Evolutionary conservation across 37 sponge, comb jelly and placozoan genomes (phyloP), one percentile per base, ranked within the genome.

Genomic region (Geodia barretti): DNA sequence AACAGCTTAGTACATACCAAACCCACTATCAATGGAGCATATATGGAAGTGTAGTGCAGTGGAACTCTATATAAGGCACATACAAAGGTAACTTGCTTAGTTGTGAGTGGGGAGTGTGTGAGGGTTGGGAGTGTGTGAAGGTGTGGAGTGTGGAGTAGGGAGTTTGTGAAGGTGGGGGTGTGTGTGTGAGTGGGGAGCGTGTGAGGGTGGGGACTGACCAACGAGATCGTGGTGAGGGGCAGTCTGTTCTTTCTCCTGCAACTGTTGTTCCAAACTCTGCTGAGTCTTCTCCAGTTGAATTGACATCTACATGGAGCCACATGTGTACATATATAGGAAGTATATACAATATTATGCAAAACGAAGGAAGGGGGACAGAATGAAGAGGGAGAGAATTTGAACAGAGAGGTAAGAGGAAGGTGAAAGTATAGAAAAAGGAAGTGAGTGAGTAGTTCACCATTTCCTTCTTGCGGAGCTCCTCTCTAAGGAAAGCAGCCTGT

Each of bases 271-370:
- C 68, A 90, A 66, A 0, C 81, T 64, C 31, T 33, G 37, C 38
- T 79, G 76, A 17, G 72, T 62, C 65, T 85, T 70, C 30, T 85
- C 85, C 37, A 90, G 43, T 60, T 81, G 42, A 41, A 78, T 33
- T 20, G 86, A 80, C 26, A 80, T 62, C 90, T 90, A 47, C 11
- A 47, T 47, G 14, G 11, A 47, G 54, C 14, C 54, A 47, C 54
- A 47, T 7, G 7, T 7, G 14, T 7, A 47, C 11, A 17, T 17
- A 47, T 47, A 47, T 14, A 47, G 7, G 54, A 17, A 47, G 14
- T 47, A 7, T 47, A 47, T 47, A 47, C 54, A n/a, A n/a, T n/a
- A n/a, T n/a, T n/a, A n/a, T n/a, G n/a, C n/a, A n/a, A n/a, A n/a
- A n/a, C n/a, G n/a, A n/a, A n/a, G n/a, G n/a, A n/a, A n/a, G n/a